These are phyloP conservation scores for Scaptomyza cyrtandrae DNA, from an alignment of 2,888 invertebrate genomes.

Conservation along the genomic window DNA sequence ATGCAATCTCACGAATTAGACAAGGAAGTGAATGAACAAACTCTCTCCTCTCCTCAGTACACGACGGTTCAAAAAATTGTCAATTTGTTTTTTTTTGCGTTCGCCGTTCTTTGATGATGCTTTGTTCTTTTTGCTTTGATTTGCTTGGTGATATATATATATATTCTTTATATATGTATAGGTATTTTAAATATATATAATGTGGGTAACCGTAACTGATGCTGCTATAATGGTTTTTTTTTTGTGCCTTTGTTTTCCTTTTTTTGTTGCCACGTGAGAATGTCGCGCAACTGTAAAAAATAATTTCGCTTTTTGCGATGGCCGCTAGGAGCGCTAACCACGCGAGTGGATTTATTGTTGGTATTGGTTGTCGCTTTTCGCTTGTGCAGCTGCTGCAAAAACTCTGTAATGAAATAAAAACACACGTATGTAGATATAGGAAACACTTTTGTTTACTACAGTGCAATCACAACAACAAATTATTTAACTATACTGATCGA, in stretches of 20 bases:
- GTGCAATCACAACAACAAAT: conserved; percentile 1
- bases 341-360: conserved; percentile 32
- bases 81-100: conserved; percentile 7
- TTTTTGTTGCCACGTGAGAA: conserved; percentile 61
- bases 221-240: conserved; percentile 1
- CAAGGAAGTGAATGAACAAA: conserved; percentile 48
- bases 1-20: conserved; percentile 80
- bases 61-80: conserved; percentile 21
- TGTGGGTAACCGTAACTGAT: conserved; percentile 27
- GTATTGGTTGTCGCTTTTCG: conserved; percentile 22
- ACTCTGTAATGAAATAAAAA: conserved; percentile 43
- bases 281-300: conserved; percentile 51
- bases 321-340: conserved; percentile 59
- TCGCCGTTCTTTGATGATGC: conserved; percentile 8
- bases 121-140: conserved; percentile 29
- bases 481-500: conserved; percentile 1
- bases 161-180: conserved; percentile 2
- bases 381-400: conserved; percentile 42
- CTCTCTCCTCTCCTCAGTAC: conserved; percentile 32
- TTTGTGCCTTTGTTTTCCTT: conserved; percentile 13
- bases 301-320: conserved; percentile 54
- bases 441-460: conserved; percentile 14
- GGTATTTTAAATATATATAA: conserved; percentile 3
- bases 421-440: conserved; percentile 3
- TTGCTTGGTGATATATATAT: conserved; percentile 17